Evolutionary conservation across 2,113 vertebrate species (phyloP).

Genomic region (Melanerpes aurifrons): DNA sequence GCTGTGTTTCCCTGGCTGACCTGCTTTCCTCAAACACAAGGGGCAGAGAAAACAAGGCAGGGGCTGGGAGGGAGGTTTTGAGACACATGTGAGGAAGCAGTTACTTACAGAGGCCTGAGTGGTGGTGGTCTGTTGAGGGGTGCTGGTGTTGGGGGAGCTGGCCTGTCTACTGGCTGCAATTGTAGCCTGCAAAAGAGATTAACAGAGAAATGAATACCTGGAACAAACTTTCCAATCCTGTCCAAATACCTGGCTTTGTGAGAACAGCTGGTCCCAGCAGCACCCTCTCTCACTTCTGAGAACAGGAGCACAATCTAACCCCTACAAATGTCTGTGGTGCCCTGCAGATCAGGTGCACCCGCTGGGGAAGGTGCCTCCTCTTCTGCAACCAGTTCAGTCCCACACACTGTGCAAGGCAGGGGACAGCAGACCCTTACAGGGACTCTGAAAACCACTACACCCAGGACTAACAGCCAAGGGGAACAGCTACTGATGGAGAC

Average conservation of each 20-base stretch:
- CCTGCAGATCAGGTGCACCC: neutral
- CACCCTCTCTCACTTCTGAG: neutral
- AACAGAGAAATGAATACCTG: neutral
- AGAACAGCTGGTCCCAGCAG: neutral
- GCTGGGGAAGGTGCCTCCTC: neutral
- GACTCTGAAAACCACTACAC: neutral
- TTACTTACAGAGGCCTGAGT: constrained; percentile 84
- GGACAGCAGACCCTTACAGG: neutral
- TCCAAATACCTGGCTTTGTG: neutral
- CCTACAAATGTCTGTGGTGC: neutral
- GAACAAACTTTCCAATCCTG: constrained; percentile 2
- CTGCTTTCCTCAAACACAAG: neutral
- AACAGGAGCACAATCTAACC: neutral
- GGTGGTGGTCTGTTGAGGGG: constrained; percentile 85
- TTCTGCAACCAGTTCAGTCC: neutral
- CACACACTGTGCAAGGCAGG: neutral
- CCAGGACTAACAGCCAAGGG: neutral
- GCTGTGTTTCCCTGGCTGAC: neutral
- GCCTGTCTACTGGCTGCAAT: constrained; percentile 96
- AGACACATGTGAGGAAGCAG: neutral
- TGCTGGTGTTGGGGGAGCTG: constrained; percentile 88
- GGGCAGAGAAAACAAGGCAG: neutral
- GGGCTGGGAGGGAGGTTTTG: neutral
- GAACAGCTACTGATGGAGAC: neutral
- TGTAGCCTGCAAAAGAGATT: constrained; percentile 82